A percentile compares a stretch with the other conserved stretches of the same genome.
These are phyloP conservation scores for Scrobipalpa atriplicella DNA, from an alignment of 2,888 invertebrate species.

Conservation along the genomic window DNA sequence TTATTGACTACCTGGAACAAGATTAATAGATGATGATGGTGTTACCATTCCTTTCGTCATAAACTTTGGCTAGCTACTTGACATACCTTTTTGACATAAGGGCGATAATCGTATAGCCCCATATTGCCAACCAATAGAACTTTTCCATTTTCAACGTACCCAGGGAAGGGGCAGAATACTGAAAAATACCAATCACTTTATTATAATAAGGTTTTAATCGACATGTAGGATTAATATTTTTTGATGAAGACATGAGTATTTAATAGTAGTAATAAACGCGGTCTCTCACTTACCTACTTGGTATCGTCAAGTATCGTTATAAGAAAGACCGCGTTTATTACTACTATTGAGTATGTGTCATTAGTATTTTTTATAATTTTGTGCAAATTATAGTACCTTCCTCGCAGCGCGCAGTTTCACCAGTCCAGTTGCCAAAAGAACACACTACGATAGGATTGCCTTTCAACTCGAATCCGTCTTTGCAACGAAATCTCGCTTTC, in stretches of 20 bases:
- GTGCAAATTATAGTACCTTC: constrained; percentile 78
- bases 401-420: constrained; percentile 92
- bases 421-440: constrained; percentile 97
- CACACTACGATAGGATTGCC: constrained; percentile 93
- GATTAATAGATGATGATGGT: background rate
- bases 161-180: constrained; percentile 97
- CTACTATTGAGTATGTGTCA: too few species aligned
- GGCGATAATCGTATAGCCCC: constrained; percentile 97
- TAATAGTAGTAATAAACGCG: too few species aligned
- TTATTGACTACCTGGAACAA: constrained; percentile 87
- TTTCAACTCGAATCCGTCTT: constrained; percentile 94
- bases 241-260: too few species aligned
- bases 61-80: background rate
- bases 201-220: background rate
- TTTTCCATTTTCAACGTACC: constrained; percentile 93
- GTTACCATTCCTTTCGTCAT: too few species aligned
- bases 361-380: too few species aligned
- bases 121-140: constrained; percentile 96
- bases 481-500: constrained; percentile 96
- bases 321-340: too few species aligned
- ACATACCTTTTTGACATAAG: constrained; percentile 93
- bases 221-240: background rate
- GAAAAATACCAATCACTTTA: constrained; percentile 49
- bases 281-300: too few species aligned
- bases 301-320: too few species aligned